Conservation (phyloP, 2,888 invertebrate genomes). For the Eupithecia abbreviata region DNA sequence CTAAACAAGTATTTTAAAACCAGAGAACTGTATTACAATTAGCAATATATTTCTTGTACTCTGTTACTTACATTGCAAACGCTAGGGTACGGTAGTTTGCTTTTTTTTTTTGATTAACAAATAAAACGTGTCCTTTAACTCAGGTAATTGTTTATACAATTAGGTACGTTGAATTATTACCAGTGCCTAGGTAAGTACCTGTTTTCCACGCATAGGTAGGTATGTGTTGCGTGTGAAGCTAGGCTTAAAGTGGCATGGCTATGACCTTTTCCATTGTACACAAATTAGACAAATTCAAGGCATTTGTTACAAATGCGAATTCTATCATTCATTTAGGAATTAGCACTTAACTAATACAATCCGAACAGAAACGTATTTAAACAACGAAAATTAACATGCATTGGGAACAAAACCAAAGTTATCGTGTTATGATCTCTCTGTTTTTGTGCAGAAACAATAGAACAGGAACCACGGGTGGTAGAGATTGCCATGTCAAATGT, state of each 20-base stretch:
- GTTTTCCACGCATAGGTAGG: not conserved
- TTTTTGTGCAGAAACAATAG: slow-evolving; percentile 72
- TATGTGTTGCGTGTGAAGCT: slow-evolving; percentile 34
- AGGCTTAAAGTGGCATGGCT: slow-evolving; percentile 23
- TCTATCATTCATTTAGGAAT: slow-evolving; percentile 43
- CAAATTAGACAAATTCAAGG: slow-evolving; percentile 35
- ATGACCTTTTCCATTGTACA: slow-evolving; percentile 39
- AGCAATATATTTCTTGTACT: not conserved
- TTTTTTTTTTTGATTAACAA: not conserved
- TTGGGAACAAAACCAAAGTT: slow-evolving; percentile 53
- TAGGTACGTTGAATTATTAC: not conserved
- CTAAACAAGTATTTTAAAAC: not conserved
- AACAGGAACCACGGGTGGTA: slow-evolving; percentile 73
- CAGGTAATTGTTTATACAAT: not conserved
- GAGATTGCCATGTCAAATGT: slow-evolving; percentile 29
- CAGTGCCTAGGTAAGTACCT: not conserved
- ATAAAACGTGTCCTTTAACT: not conserved
- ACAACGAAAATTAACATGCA: slow-evolving; percentile 46
- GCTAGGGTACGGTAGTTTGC: not conserved
- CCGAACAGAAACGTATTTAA: not conserved
- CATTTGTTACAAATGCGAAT: slow-evolving; percentile 41
- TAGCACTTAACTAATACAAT: slow-evolving; percentile 9
- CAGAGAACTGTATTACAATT: not conserved
- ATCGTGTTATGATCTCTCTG: slow-evolving; percentile 63
- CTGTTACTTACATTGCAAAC: not conserved